Base-by-base conservation (phyloP, 1,140 invertebrate species). In the Cryptotermes secundus region DNA sequence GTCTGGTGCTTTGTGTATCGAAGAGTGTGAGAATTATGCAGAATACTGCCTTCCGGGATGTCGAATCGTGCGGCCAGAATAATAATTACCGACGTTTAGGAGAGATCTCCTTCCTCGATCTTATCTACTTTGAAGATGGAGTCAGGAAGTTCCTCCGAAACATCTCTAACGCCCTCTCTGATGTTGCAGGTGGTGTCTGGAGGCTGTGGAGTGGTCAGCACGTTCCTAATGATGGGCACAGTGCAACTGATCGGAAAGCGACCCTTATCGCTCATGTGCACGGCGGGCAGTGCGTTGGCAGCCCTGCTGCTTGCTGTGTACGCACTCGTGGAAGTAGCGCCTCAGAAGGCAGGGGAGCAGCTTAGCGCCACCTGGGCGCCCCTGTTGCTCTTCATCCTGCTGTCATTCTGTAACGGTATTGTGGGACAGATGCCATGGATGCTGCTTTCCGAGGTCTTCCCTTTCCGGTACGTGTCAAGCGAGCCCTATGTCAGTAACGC, bases 341-440 rank as follows among this genome's bases (percentile, higher is more conserved):
- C 45, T 19, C 45, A 49, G 45, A 49, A 49, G 26, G 92, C 93
- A 0, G 59, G 59, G 59, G 42, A 35, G 34, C 19, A 3, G 7
- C 12, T 45, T 24, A 31, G 35, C 34, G 65, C 79, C n/a, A 84
- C 85, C 12, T 88, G 87, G 87, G 38, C 87, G 6, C 87, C 88
- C 1, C 82, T 86, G 19, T 79, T 83, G 34, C 59, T 86, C 12
- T 86, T 87, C 79, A 80, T 85, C 80, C 14, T 85, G n/a, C 82
- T 87, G 6, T 86, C 85, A 81, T 65, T 65, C 59, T 84, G 84
- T 35, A 94, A 95, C 86, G 89, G 92, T 3, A 94, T 94, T 0
- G 94, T 96, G n/a, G 89, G 94, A 79, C 88, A 95, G 49, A 87
- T 96, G 9, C 95, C 95, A 14, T 96, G 95, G 95, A 92, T 96